Evolutionary conservation across 2,888 invertebrate genomes (phyloP).

Genomic region (Chaetogeoica ovagalla): DNA sequence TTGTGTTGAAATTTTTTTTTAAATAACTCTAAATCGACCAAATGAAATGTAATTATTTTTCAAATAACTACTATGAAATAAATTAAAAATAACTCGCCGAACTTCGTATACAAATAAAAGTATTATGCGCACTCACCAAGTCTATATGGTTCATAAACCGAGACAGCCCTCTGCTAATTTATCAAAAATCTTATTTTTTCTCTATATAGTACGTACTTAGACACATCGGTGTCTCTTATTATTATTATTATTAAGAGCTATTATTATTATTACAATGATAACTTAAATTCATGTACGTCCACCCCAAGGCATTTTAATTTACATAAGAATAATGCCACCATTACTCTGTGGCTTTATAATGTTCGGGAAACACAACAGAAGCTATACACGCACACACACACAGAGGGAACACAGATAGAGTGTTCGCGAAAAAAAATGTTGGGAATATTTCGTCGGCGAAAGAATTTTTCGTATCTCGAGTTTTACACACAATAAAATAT

Average conservation of each 20-base stretch:
- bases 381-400: too few relatives aligned
- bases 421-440: conserved; percentile 16
- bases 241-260: neutral
- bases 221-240: neutral
- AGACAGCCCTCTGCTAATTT: neutral
- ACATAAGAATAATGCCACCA: conserved; percentile 35
- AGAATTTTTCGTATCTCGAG: neutral
- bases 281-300: conserved; percentile 1
- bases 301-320: conserved; percentile 16
- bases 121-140: too few relatives aligned
- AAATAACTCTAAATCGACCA: too few relatives aligned
- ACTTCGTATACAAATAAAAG: too few relatives aligned
- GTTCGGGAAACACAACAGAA: conserved; percentile 9
- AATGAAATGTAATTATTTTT: too few relatives aligned
- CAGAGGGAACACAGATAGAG: neutral
- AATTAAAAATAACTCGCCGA: too few relatives aligned
- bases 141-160: too few relatives aligned
- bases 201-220: neutral
- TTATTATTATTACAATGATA: conserved; percentile 28
- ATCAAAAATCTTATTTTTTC: neutral
- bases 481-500: neutral
- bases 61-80: too few relatives aligned
- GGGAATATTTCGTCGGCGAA: conserved; percentile 1
- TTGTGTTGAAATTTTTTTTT: too few relatives aligned
- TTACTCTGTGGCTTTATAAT: conserved; percentile 7